Conservation (phyloP, 2,888 invertebrate species). For the Hydriomena furcata region DNA sequence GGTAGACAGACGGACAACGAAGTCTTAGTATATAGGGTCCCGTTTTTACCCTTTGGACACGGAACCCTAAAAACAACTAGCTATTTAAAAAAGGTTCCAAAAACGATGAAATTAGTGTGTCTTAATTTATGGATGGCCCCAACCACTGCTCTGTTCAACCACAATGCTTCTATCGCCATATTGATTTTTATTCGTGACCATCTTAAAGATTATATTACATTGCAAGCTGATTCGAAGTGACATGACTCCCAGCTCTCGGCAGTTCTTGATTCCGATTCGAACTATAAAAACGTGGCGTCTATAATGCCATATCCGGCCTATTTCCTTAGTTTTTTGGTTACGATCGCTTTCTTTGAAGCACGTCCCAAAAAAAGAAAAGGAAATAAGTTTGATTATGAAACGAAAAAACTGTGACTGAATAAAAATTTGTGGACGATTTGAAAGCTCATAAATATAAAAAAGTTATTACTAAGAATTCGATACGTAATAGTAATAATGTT, state of each 20-base stretch:
- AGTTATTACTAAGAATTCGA: background rate
- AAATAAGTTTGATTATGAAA: conserved; percentile 3
- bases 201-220: background rate
- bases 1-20: too few species aligned
- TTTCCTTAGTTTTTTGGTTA: conserved; percentile 30
- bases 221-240: background rate
- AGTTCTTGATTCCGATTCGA: conserved; percentile 9
- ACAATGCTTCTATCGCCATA: too few species aligned
- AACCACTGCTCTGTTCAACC: too few species aligned
- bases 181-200: too few species aligned
- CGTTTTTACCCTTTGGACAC: too few species aligned
- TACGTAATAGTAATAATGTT: background rate
- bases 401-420: background rate
- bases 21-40: too few species aligned
- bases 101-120: too few species aligned
- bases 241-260: background rate
- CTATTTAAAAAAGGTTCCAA: too few species aligned
- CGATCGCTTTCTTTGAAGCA: conserved; percentile 25
- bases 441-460: conserved; percentile 5
- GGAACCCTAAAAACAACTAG: too few species aligned
- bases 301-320: conserved; percentile 31
- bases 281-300: conserved; percentile 22
- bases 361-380: conserved; percentile 20
- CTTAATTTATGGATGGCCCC: too few species aligned
- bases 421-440: background rate